phyloP scores from a whole-genome alignment of 2,797 vertebrate species.

The Todus mexicanus region DNA sequence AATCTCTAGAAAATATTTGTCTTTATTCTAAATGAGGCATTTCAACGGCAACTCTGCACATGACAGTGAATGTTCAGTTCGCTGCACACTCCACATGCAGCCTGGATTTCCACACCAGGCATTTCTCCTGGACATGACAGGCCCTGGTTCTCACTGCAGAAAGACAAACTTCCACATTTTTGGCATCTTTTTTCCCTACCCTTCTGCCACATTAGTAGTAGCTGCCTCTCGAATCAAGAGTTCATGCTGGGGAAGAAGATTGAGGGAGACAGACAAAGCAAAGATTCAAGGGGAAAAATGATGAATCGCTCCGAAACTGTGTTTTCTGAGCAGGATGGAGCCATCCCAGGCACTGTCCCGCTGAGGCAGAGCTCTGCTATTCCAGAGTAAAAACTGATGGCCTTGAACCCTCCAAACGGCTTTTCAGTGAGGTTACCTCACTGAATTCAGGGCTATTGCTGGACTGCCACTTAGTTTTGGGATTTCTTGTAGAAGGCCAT shows the following conservation, averaged over 20 bases:
- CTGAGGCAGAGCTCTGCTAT: background rate
- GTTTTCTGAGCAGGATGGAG: background rate
- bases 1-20: background rate
- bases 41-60: background rate
- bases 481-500: background rate
- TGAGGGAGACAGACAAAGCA: background rate
- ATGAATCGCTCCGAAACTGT: background rate
- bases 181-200: background rate
- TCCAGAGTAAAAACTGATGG: background rate
- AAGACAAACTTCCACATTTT: background rate
- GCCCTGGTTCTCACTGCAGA: background rate
- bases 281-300: background rate
- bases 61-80: fast-evolving
- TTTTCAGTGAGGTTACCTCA: background rate
- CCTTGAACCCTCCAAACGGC: background rate
- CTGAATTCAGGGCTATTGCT: background rate
- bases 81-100: fast-evolving
- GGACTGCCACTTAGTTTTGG: fast-evolving
- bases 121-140: background rate
- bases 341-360: background rate
- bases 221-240: background rate
- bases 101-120: background rate
- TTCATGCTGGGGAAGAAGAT: background rate
- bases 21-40: background rate
- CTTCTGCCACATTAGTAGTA: background rate